Evolutionary conservation across 92 coral and sea anemone genomes (phyloP), one percentile per base, ranked within the genome.

Genomic region (Muricea muricata): DNA sequence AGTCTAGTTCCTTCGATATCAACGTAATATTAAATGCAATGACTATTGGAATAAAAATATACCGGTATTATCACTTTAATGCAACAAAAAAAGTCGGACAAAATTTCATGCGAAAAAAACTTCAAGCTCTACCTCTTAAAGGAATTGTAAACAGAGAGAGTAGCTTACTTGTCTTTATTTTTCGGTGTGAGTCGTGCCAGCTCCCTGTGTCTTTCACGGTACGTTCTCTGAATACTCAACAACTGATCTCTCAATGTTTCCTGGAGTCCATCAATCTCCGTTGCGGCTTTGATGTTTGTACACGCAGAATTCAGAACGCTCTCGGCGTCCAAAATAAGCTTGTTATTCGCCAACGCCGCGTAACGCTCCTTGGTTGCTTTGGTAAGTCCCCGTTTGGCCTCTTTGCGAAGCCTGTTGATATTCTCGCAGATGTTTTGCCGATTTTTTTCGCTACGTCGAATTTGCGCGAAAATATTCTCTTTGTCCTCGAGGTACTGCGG

Each of bases 301-400:
- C 98, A 94, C 21, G 93, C 99, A 28, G 89, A 66, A 72, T 92
- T 93, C 45, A 97, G 84, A 74, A 97, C 55, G 94, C 86, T 68
- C 90, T 84, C 61, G 92, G 99, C 76, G 93, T 94, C 70, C 87
- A 87, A 34, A 13, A 61, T 33, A 34, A 81, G 33, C 65, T 56
- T 78, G 28, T 56, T 33, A 24, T 56, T 78, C 25, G 54, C 83
- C 50, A 78, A 45, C 18, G 50, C 24, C 0, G 83, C 83, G 24
- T 78, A 78, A 14, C 83, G 83, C 5, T 56, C 83, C 25, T 78
- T 78, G 0, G 70, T 78, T 3, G 83, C 98, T 82, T 97, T 93
- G 42, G 97, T 93, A 56, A 89, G 84, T 37, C 99, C 93, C 18
- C 96, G 87, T 85, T 94, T 97, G 34, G 99, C 99, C 74, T 92